A percentile compares a stretch with the other conserved stretches of the same genome.
phyloP scores from a whole-genome alignment of 2,113 vertebrate species.

The Galemys pyrenaicus region DNA sequence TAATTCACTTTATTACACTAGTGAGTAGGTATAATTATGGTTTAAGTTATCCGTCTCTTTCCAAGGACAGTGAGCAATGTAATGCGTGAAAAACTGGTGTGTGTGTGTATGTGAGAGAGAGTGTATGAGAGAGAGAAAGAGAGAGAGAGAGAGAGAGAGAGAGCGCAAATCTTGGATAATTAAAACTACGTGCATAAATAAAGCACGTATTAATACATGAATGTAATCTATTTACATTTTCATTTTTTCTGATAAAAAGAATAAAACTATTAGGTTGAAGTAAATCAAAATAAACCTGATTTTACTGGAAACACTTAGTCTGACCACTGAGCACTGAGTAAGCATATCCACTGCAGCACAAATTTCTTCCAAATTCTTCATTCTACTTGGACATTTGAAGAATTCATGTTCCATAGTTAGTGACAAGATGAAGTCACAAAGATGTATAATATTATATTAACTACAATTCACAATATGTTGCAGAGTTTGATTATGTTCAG shows the following conservation, averaged over 20 bases:
- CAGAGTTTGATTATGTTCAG: not conserved
- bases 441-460: not conserved
- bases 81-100: constrained; percentile 15
- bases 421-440: not conserved
- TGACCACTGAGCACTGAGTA: not conserved
- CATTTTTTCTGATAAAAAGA: not conserved
- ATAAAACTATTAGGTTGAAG: not conserved
- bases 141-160: not conserved
- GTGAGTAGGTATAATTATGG: constrained; percentile 82
- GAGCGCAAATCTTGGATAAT: not conserved
- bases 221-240: not conserved
- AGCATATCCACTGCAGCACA: not conserved
- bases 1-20: constrained; percentile 85
- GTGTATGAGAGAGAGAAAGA: not conserved
- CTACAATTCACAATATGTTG: not conserved
- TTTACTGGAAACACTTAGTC: not conserved
- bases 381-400: not conserved
- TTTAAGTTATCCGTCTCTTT: constrained; percentile 82
- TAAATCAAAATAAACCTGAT: not conserved
- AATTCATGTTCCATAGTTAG: not conserved
- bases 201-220: not conserved
- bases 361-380: not conserved
- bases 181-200: constrained; percentile 29
- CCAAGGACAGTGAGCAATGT: constrained; percentile 81
- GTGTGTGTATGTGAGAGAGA: not conserved